A percentile compares a stretch with the other conserved stretches of the same genome.
phyloP scores from a whole-genome alignment of 2,888 invertebrate species.

The Dendrolimus pini region DNA sequence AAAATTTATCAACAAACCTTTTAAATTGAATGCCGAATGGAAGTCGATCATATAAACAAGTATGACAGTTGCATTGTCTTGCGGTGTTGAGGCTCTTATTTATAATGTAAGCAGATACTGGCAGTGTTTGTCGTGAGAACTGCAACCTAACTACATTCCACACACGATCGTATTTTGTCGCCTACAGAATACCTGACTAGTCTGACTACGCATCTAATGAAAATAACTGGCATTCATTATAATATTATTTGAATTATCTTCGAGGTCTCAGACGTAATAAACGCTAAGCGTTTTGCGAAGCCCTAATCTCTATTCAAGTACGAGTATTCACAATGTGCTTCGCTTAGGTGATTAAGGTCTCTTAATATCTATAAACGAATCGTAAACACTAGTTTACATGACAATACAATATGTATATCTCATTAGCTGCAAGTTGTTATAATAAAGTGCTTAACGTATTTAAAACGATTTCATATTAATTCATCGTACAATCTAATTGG shows the following conservation, averaged over 20 bases:
- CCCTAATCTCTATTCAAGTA: constrained; percentile 12
- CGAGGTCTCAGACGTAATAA: constrained; percentile 16
- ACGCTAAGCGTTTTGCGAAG: constrained; percentile 11
- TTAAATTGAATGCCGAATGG: neutral
- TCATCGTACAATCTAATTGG: no score
- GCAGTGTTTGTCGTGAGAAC: constrained; percentile 12
- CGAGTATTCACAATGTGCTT: constrained; percentile 16
- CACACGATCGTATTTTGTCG: constrained; percentile 10
- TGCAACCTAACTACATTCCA: constrained; percentile 21
- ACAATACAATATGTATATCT: no score
- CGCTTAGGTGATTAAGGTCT: constrained; percentile 22
- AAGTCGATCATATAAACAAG: neutral
- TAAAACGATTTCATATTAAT: no score
- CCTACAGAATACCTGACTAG: constrained; percentile 13
- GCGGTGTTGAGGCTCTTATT: neutral
- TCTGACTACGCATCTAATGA: constrained; percentile 1
- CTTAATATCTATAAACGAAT: constrained; percentile 6
- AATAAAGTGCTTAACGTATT: no score
- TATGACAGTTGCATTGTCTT: neutral
- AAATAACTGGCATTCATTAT: constrained; percentile 12
- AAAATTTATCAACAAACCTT: neutral
- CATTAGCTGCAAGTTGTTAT: no score
- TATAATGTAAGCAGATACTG: constrained; percentile 6
- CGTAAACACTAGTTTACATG: no score
- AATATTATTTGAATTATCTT: constrained; percentile 17